Evolutionary conservation across 2,797 vertebrate genomes (phyloP), one percentile per base, ranked within the genome.

Genomic region (Eidolon dupreanum): DNA sequence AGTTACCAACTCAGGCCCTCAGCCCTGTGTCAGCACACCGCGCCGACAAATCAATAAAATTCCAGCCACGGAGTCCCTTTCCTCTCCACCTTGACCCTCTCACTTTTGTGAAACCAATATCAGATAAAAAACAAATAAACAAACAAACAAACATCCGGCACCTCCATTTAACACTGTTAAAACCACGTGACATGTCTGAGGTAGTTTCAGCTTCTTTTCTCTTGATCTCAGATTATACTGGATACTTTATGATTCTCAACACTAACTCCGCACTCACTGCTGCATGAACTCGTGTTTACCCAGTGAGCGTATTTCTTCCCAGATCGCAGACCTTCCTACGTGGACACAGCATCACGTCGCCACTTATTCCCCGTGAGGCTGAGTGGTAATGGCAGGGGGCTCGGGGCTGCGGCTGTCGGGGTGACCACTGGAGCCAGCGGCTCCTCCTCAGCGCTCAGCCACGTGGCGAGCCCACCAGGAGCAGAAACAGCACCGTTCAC

Each of bases 381-480:
- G 79, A 91, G 31, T 31, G n/a, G 49, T 89, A 77, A 84, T 10
- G 33, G 66, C 75, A 19, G 59, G 31, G 36, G 77, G 78, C 31
- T 57, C 41, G 0, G 66, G 53, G 88, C 66, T 26, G 33, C 19
- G 20, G 53, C 61, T 38, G 43, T 33, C 59, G 5, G 24, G 51
- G 38, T 2, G 43, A 57, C 66, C 8, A 0, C 55, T 57, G 3
- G 49, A 73, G 53, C 3, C 4, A 8, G 41, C 8, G 10, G 43
- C 43, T 43, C 43, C 43, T 43, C 43, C 43, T 43, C 41, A 43
- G 41, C 9, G 41, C 41, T 43, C 0, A 0, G 55, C 51, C 2
- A 65, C 0, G 3, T 19, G 41, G 2, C 8, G 1, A 0, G 4
- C 28, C 5, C 24, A 31, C 6, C 7, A 8, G 12, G 10, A 31